Percentiles rank a stretch among this genome's conserved stretches.
phyloP scores from a whole-genome alignment of 2,888 invertebrate genomes.

The Pollenia amentaria region DNA sequence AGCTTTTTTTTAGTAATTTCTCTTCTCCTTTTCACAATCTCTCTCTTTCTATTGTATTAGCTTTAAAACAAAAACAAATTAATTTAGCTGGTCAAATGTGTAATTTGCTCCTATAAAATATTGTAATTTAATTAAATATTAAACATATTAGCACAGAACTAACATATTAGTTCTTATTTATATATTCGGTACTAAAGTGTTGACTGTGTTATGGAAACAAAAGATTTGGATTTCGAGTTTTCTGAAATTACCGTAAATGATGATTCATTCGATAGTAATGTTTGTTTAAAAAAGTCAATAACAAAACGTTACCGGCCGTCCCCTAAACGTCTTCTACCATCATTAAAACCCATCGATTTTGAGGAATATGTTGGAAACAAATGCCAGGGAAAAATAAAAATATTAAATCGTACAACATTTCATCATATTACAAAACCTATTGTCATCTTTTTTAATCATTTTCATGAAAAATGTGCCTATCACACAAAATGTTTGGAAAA shows the following conservation, averaged over 20 bases:
- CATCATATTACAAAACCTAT: slow-evolving; percentile 33
- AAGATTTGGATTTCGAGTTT: background rate
- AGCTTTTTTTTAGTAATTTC: no score
- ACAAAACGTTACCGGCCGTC: slow-evolving; percentile 15
- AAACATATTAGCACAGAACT: no score
- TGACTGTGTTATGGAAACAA: background rate
- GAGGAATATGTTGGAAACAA: slow-evolving; percentile 39
- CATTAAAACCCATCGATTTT: slow-evolving; percentile 39
- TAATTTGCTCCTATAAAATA: background rate
- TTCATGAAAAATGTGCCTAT: slow-evolving; percentile 66
- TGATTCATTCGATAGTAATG: slow-evolving; percentile 30
- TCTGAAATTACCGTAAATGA: slow-evolving; percentile 8
- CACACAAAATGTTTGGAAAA: slow-evolving; percentile 53
- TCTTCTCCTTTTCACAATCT: no score
- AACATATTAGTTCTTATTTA: background rate
- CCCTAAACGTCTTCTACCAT: slow-evolving; percentile 23
- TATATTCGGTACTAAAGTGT: background rate
- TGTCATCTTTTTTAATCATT: slow-evolving; percentile 60
- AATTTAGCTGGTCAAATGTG: background rate
- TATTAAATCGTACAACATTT: slow-evolving; percentile 50
- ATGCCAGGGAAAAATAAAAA: slow-evolving; percentile 41
- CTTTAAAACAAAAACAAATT: background rate
- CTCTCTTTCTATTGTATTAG: no score
- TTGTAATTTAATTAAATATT: no score
- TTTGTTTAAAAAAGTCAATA: background rate